Evolutionary conservation across 1,140 invertebrate species (phyloP).

Genomic region (Drosophila melanica): DNA sequence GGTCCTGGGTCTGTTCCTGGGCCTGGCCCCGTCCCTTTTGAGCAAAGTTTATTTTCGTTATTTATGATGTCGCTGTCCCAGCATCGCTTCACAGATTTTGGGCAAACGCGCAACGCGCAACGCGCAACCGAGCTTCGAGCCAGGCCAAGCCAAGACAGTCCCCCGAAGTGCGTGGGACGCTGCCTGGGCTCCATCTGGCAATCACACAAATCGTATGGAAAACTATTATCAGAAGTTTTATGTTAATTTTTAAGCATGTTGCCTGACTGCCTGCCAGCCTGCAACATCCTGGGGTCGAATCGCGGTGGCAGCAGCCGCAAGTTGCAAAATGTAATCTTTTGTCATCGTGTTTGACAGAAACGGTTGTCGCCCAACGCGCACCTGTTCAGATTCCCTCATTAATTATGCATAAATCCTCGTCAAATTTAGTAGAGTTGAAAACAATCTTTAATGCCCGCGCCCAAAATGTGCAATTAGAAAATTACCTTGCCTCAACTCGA

Average conservation of each 20-base stretch:
- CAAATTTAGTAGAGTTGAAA: constrained; percentile 33
- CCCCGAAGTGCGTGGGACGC: constrained; percentile 33
- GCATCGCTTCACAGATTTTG: constrained; percentile 59
- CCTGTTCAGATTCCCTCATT: constrained; percentile 77
- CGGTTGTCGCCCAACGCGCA: constrained; percentile 68
- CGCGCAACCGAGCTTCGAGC: too few relatives aligned
- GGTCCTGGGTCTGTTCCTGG: background rate
- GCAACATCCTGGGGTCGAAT: constrained; percentile 53
- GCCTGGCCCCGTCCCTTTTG: constrained; percentile 53
- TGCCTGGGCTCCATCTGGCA: constrained; percentile 28
- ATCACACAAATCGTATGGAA: constrained; percentile 68
- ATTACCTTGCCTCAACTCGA: background rate
- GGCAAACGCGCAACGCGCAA: constrained; percentile 36
- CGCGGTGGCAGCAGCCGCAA: constrained; percentile 50
- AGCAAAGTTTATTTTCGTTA: constrained; percentile 78
- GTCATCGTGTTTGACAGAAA: constrained; percentile 78
- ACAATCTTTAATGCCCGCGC: constrained; percentile 28
- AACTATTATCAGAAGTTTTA: constrained; percentile 82
- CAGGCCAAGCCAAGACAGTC: too few relatives aligned
- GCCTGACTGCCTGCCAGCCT: constrained; percentile 38
- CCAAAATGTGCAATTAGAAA: constrained; percentile 12
- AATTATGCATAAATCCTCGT: constrained; percentile 73
- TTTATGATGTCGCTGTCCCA: constrained; percentile 76
- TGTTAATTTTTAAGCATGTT: constrained; percentile 81
- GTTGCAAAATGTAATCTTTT: constrained; percentile 77